phyloP scores from a whole-genome alignment of 2,888 invertebrate species.

The Petrophora chlorosata region DNA sequence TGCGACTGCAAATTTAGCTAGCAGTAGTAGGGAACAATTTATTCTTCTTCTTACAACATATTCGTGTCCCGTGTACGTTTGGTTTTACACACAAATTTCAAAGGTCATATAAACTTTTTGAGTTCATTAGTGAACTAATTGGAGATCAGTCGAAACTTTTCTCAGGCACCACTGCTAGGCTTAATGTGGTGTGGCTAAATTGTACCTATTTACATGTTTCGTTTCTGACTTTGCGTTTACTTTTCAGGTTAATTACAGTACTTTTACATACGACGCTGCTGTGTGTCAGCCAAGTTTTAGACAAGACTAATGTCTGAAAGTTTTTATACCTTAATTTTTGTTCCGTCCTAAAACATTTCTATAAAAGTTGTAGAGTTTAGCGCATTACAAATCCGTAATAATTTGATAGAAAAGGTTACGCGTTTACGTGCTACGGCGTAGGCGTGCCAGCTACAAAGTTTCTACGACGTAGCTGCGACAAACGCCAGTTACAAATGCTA shows the following conservation, averaged over 20 bases:
- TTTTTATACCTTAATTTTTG: no score
- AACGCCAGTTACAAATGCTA: no score
- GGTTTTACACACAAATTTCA: neutral
- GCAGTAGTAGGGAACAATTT: no score
- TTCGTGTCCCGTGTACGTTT: neutral
- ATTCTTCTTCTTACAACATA: no score
- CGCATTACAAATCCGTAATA: neutral
- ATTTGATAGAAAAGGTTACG: neutral
- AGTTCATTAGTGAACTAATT: no score
- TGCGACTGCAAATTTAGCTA: no score
- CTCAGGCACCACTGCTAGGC: constrained; percentile 76
- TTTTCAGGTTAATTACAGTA: constrained; percentile 1
- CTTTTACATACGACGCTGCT: no score
- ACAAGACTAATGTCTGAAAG: no score
- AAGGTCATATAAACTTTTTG: neutral
- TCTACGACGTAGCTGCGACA: neutral
- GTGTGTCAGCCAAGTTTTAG: no score
- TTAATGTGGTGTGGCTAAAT: constrained; percentile 71
- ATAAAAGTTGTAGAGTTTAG: no score
- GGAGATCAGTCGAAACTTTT: constrained; percentile 54
- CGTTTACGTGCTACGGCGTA: constrained; percentile 15
- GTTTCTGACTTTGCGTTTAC: constrained; percentile 41
- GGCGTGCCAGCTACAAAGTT: neutral
- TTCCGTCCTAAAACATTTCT: no score
- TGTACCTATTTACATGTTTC: constrained; percentile 40